phyloP scores from a whole-genome alignment of 2,888 invertebrate species.

The Eupelmus urozonus region DNA sequence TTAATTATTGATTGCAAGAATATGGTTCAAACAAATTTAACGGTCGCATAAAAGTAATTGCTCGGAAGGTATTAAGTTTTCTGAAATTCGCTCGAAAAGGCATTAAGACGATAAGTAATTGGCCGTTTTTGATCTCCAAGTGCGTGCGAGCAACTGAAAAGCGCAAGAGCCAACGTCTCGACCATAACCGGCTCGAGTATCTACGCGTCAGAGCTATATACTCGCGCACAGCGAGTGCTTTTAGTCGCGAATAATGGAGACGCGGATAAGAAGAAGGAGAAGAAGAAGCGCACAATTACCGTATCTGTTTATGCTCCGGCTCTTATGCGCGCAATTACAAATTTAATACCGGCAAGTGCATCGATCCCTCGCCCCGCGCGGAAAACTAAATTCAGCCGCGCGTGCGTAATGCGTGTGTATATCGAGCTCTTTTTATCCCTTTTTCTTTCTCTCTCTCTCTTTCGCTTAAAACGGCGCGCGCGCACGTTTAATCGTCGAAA shows the following conservation, averaged over 20 bases:
- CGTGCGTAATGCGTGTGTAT: background rate
- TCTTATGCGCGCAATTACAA: conserved; percentile 7
- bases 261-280: background rate
- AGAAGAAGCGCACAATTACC: conserved; percentile 22
- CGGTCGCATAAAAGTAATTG: too few species aligned
- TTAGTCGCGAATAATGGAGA: conserved; percentile 22
- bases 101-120: too few species aligned
- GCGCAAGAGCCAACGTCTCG: background rate
- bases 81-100: too few species aligned
- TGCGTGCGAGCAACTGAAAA: too few species aligned
- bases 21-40: too few species aligned
- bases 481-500: conserved; percentile 24
- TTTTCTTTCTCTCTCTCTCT: background rate
- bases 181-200: background rate
- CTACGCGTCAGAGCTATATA: background rate
- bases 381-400: background rate
- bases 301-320: conserved; percentile 3
- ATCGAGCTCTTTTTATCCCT: too few species aligned
- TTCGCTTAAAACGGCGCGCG: background rate
- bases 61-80: too few species aligned
- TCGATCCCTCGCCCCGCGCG: background rate
- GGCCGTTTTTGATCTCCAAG: too few species aligned
- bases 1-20: too few species aligned
- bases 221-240: background rate
- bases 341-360: background rate